Conservation (phyloP, 1,140 invertebrate species). For the Panulirus ornatus region DNA sequence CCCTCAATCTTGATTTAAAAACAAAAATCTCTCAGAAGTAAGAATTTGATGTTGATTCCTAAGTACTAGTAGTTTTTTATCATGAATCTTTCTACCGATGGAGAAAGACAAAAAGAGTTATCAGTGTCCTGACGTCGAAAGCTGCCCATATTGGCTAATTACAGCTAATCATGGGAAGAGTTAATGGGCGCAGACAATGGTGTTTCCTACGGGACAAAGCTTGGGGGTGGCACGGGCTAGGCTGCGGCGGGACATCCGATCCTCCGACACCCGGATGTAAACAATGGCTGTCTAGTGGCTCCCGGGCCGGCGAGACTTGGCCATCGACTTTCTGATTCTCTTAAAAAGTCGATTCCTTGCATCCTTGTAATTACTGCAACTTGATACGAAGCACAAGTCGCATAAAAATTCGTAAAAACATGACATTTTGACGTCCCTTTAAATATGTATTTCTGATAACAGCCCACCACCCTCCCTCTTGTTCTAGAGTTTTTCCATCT, state of each 20-base stretch:
- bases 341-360: neutral
- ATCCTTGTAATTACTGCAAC: conserved; percentile 15
- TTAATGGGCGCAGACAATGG: conserved; percentile 14
- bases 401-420: neutral
- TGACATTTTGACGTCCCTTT: neutral
- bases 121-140: neutral
- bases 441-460: neutral
- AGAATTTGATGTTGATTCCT: neutral
- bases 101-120: neutral
- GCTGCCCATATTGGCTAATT: conserved; percentile 12
- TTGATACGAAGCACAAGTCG: neutral
- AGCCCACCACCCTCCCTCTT: too few species aligned
- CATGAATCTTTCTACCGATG: neutral
- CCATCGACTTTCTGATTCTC: conserved; percentile 2
- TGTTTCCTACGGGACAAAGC: neutral
- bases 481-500: too few species aligned
- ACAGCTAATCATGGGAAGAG: conserved; percentile 12
- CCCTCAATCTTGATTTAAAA: too few species aligned
- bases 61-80: neutral
- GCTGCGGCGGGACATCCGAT: neutral
- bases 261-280: neutral
- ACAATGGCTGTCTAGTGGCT: neutral
- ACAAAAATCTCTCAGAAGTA: too few species aligned
- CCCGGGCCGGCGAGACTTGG: neutral
- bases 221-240: neutral